Conservation (phyloP, 2,797 vertebrate species). For the Phylloscopus collybita region DNA sequence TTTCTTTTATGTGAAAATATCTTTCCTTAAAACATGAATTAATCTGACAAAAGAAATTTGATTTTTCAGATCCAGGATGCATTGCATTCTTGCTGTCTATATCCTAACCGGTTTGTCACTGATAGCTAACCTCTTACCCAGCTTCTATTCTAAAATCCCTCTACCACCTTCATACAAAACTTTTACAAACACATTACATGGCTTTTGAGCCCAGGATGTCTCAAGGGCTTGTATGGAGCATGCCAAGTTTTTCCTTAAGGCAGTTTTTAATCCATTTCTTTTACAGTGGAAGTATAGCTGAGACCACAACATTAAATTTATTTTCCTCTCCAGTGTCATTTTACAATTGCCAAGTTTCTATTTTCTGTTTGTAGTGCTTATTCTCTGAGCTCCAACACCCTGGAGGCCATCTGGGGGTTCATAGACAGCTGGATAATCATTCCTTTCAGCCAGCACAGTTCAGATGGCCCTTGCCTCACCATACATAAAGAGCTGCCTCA, state of each 20-base stretch:
- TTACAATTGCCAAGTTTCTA: neutral
- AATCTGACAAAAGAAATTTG: neutral
- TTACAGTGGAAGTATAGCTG: neutral
- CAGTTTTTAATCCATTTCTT: neutral
- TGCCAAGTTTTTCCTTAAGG: neutral
- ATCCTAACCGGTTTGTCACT: neutral
- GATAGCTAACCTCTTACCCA: neutral
- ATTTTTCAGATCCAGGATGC: neutral
- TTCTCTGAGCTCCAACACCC: neutral
- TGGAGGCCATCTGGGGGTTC: neutral
- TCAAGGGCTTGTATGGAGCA: neutral
- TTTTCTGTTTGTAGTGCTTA: neutral
- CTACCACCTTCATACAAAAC: neutral
- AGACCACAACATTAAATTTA: neutral
- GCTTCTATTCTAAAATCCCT: neutral
- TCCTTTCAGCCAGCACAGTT: neutral
- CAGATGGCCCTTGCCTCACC: accelerated
- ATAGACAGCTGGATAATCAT: neutral
- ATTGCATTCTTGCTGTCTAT: neutral
- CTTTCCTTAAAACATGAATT: neutral
- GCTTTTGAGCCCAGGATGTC: neutral
- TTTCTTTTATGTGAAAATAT: neutral
- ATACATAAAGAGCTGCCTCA: neutral
- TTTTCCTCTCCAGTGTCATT: neutral
- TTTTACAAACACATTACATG: neutral